Evolutionary conservation across 2,113 vertebrate genomes (phyloP).

Genomic region (Procavia capensis): DNA sequence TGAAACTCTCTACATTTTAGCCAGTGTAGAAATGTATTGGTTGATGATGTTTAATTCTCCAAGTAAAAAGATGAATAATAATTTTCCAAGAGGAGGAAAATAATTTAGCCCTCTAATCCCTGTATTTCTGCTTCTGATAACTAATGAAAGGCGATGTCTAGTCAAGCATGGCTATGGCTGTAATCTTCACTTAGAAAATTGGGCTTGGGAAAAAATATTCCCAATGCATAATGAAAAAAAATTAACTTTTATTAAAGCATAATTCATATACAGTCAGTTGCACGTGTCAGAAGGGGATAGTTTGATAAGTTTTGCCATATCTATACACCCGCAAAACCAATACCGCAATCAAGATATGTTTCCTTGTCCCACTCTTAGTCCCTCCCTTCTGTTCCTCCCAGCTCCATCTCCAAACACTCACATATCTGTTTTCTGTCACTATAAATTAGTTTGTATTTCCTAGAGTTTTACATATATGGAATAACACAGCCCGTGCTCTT

Average conservation of each 20-base stretch:
- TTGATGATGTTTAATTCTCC: constrained; percentile 30
- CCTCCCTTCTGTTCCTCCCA: not conserved
- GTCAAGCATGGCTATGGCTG: not conserved
- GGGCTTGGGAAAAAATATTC: constrained; percentile 39
- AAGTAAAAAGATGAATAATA: constrained; percentile 17
- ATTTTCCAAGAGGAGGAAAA: constrained; percentile 33
- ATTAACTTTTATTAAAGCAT: constrained; percentile 24
- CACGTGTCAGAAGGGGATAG: not conserved
- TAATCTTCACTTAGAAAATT: constrained; percentile 43
- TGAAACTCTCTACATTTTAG: constrained; percentile 8
- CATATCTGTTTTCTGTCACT: not conserved
- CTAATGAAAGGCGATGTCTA: not conserved
- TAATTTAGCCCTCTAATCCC: not conserved
- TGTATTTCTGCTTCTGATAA: not conserved
- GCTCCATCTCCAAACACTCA: not conserved
- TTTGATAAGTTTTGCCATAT: not conserved
- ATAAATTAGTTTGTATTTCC: not conserved
- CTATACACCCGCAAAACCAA: not conserved
- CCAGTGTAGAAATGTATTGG: not conserved
- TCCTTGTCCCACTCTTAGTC: not conserved
- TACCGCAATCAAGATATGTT: not conserved
- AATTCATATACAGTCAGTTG: not conserved
- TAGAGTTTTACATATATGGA: not conserved
- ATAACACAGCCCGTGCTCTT: not conserved
- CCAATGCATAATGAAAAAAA: not conserved